These are phyloP conservation scores for Diabrotica virgifera DNA, from an alignment of 1,140 invertebrate genomes.

Conservation along the genomic window DNA sequence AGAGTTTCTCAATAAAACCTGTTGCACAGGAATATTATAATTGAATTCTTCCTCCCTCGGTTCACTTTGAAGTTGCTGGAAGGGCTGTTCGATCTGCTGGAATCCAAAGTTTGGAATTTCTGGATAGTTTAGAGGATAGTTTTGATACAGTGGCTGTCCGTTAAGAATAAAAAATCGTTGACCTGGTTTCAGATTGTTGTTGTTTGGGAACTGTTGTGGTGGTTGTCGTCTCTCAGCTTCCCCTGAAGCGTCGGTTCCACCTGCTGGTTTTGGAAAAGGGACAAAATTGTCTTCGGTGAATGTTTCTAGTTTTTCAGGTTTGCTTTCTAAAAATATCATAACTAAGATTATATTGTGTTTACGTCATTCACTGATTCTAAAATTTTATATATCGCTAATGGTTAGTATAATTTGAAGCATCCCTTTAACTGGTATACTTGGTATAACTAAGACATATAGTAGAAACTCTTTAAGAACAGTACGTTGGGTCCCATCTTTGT, in stretches of 20 bases:
- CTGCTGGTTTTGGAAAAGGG: constrained; percentile 39
- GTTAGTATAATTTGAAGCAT: no score
- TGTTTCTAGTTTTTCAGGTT: constrained; percentile 51
- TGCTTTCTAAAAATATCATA: constrained; percentile 24
- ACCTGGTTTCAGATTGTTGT: constrained; percentile 49
- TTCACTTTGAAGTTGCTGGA: constrained; percentile 5
- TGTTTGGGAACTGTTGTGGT: constrained; percentile 43
- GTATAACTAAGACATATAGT: no score
- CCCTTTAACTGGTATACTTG: no score
- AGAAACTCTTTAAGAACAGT: no score
- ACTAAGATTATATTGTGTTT: no score
- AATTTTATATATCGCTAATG: no score
- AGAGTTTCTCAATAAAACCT: constrained; percentile 12
- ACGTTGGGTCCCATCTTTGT: no score
- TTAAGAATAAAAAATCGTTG: constrained; percentile 51
- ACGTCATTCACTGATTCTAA: no score
- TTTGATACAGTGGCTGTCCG: constrained; percentile 39
- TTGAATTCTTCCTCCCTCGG: neutral
- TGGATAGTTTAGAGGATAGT: constrained; percentile 33
- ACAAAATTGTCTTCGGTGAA: constrained; percentile 39
- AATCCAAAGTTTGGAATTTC: constrained; percentile 19
- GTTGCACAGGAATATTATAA: constrained; percentile 16
- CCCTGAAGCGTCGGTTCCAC: constrained; percentile 47
- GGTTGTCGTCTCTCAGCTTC: constrained; percentile 37
- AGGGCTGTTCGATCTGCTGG: constrained; percentile 21